These are phyloP conservation scores for Vombatus ursinus DNA, from an alignment of 2,113 vertebrate species.

Conservation along the genomic window DNA sequence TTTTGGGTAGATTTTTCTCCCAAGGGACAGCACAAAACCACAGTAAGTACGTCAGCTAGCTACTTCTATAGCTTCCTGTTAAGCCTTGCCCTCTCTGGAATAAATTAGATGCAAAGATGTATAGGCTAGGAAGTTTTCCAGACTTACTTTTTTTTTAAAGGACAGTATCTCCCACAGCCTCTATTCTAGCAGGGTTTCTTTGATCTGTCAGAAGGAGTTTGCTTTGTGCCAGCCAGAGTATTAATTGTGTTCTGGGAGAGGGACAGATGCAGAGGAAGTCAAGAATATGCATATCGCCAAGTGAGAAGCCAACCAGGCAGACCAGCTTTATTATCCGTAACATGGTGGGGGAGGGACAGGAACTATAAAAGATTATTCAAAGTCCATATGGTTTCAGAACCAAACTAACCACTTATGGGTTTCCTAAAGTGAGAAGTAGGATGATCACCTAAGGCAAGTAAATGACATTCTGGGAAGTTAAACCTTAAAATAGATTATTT, in stretches of 20 bases:
- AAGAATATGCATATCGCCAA: background rate
- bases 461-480: background rate
- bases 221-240: constrained; percentile 1
- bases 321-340: background rate
- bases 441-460: background rate
- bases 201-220: constrained; percentile 1
- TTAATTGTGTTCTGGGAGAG: background rate
- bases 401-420: background rate
- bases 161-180: constrained; percentile 56
- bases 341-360: too few species aligned
- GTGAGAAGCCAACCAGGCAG: background rate
- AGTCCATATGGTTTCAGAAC: background rate
- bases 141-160: constrained; percentile 47
- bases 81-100: constrained; percentile 7
- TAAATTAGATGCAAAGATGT: constrained; percentile 72
- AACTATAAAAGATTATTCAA: background rate
- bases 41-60: background rate
- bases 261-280: background rate
- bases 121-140: constrained; percentile 67
- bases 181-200: background rate
- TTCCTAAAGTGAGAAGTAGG: background rate
- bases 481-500: background rate
- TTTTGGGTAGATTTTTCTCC: constrained; percentile 39
- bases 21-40: background rate
- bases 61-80: constrained; percentile 39